These are phyloP conservation scores for Rhabdomys pumilio DNA, from an alignment of 2,797 vertebrate genomes.

Conservation along the genomic window DNA sequence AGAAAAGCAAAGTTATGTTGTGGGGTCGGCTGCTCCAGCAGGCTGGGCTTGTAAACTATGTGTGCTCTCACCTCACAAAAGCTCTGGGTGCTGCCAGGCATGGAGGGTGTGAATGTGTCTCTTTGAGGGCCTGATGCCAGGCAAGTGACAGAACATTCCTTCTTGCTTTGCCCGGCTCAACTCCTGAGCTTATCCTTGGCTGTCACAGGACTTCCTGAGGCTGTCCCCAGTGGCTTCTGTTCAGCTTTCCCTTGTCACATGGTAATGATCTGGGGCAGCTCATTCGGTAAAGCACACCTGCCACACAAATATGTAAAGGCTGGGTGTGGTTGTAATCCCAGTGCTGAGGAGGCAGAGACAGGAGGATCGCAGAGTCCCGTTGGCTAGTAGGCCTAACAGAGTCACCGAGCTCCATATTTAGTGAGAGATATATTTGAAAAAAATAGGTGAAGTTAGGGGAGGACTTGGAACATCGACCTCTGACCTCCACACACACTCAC, in stretches of 20 bases:
- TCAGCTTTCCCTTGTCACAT: rapidly evolving
- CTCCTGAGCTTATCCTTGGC: not conserved
- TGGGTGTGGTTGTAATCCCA: not conserved
- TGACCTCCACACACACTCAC: not conserved
- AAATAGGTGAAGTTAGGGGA: too few species aligned
- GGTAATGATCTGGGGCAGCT: not conserved
- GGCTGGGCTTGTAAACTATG: rapidly evolving
- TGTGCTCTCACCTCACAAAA: not conserved
- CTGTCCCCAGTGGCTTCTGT: not conserved
- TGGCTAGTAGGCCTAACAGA: too few species aligned
- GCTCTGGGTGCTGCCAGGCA: not conserved
- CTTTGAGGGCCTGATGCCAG: not conserved
- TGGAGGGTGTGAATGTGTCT: rapidly evolving
- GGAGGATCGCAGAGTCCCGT: not conserved
- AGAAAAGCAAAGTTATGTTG: too few species aligned
- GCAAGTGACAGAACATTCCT: not conserved
- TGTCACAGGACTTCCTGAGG: not conserved
- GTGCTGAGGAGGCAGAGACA: not conserved
- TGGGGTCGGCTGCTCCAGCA: too few species aligned
- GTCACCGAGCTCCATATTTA: too few species aligned
- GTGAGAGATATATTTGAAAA: not conserved
- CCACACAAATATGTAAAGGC: not conserved
- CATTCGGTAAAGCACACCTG: not conserved
- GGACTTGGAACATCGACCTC: not conserved
- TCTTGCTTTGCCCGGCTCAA: not conserved